Evolutionary conservation across 2,113 vertebrate genomes (phyloP), one percentile per base, ranked within the genome.

Genomic region (Cranoglanis bouderius): DNA sequence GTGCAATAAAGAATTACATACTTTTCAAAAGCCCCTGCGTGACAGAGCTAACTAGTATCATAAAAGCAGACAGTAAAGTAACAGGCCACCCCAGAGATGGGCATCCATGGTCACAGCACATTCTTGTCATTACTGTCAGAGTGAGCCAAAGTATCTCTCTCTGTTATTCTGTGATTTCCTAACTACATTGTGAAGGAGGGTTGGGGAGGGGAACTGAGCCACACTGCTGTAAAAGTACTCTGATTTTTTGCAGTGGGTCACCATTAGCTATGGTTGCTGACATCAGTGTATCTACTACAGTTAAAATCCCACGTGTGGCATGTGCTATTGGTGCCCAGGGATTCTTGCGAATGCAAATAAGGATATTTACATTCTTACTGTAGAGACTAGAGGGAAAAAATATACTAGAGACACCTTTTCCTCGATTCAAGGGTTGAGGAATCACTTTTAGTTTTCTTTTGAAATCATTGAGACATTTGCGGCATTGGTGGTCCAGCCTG

Each of bases 81-180:
- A 90, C 88, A 83, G 78, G 80, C 77, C 85, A 90, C 87, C 90
- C 49, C 63, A 91, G 74, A 89, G 87, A 74, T 86, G 88, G 88
- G 82, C 86, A 87, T 57, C 86, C 32, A 65, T 91, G 86, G 88
- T 88, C 87, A 92, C 90, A 63, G 78, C n/a, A 88, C 19, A 87
- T 82, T 55, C 84, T 70, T 91, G 83, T 70, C 85, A 70, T 90
- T 80, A 32, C 40, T 38, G 38, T 16, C 35, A 32, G 53, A 70
- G 51, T 65, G 26, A 81, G 61, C 43, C 85, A 87, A 70, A 85
- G 35, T 80, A 74, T 24, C 63, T 53, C 38, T 82, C 4, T 83
- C 81, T 83, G 81, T 88, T 21, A 65, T 84, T 77, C 83, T 67
- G n/a, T 78, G 24, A 81, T 86, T 81, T 77, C 35, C 75, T 59